Evolutionary conservation across 2,888 invertebrate species (phyloP), one percentile per base, ranked within the genome.

Genomic region (Cerastis rubricosa): DNA sequence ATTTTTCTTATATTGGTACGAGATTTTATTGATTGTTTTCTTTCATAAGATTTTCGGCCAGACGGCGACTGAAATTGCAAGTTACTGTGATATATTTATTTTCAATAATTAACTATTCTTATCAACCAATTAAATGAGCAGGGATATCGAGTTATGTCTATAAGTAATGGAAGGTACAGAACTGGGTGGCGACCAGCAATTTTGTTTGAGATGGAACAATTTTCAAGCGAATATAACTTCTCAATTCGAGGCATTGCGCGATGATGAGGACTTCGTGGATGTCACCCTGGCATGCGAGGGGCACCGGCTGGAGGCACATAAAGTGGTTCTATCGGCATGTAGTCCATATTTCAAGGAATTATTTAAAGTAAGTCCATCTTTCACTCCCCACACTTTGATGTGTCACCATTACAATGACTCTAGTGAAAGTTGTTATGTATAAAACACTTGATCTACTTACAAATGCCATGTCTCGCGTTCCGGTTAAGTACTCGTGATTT

Each of bases 191-290:
- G 98, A 98, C 97, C 98, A 98, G 97, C 98, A 98, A 97, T 98
- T 98, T 97, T 98, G 98, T 97, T 97, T 98, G 96, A 97, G 98
- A 97, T 98, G 98, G 98, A 98, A 98, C 97, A 98, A 98, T 97
- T 98, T 98, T 97, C 98, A 98, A 97, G 98, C 98, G 89, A 98
- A 98, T 97, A 98, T 98, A 95, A 98, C 98, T 93, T 98, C 98
- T 94, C 98, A 98, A 95, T 98, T 98, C 97, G 98, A 98, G 97
- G 97, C 98, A 92, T 97, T 98, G 92, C 97, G 98, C 94, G 98
- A 98, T 97, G 98, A 98, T 97, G 98, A 98, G 97, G 98, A 98
- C 96, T 98, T 98, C 97, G 98, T 98, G 93, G 98, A 98, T 97
- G 98, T 98, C 93, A 98, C 98, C 90, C 97, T 98, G 94, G 98